Evolutionary conservation across 2,113 vertebrate genomes (phyloP).

Genomic region (Oophaga pumilio): DNA sequence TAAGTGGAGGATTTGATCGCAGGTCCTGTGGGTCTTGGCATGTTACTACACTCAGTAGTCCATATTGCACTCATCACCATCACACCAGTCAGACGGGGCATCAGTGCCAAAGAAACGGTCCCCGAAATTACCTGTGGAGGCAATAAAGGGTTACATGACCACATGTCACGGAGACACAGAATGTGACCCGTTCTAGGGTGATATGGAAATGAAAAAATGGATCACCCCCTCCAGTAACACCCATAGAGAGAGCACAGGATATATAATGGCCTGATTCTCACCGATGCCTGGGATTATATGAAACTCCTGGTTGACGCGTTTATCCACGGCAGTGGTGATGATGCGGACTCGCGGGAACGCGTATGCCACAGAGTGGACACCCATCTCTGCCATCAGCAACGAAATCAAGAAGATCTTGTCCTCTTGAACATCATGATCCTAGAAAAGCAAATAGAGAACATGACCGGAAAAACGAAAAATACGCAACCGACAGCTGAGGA

Average conservation of each 20-base stretch:
- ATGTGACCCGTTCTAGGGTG: rapidly evolving
- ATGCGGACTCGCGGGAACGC: conserved; percentile 87
- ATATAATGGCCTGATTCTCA: conserved; percentile 64
- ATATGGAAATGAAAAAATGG: rapidly evolving
- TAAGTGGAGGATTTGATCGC: background rate
- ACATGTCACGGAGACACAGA: background rate
- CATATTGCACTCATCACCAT: conserved; percentile 75
- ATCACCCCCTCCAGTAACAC: background rate
- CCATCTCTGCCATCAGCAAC: conserved; percentile 89
- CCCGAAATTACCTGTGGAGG: conserved; percentile 83
- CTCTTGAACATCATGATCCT: conserved; percentile 90
- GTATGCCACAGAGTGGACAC: conserved; percentile 88
- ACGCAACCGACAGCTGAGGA: too few relatives aligned
- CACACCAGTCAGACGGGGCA: conserved; percentile 77
- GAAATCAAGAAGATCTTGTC: conserved; percentile 89
- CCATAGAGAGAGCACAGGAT: background rate
- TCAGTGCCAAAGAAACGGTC: conserved; percentile 91
- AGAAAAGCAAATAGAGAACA: background rate
- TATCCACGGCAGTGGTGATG: conserved; percentile 90
- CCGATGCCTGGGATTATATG: conserved; percentile 91
- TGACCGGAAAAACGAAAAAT: background rate
- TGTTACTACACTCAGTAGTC: conserved; percentile 71
- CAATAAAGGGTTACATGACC: background rate
- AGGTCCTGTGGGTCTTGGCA: background rate
- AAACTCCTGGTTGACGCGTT: conserved; percentile 86